These are phyloP conservation scores for Sebastiscus tertius DNA, from an alignment of 2,797 vertebrate genomes.

Conservation along the genomic window DNA sequence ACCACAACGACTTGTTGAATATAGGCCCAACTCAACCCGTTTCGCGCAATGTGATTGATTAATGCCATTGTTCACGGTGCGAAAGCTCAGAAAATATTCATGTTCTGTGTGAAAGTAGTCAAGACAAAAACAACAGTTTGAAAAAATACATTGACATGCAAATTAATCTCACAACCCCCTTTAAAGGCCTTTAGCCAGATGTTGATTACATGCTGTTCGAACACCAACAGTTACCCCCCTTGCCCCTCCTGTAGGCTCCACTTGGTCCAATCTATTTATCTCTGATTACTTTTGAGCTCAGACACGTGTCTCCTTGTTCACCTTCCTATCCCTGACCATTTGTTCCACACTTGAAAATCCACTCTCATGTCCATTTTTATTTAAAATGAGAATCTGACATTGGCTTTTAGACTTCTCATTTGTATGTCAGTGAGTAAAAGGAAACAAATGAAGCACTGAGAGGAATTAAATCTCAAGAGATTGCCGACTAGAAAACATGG, in stretches of 20 bases:
- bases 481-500: background rate
- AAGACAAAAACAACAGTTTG: too few relatives aligned
- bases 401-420: background rate
- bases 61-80: too few relatives aligned
- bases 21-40: too few relatives aligned
- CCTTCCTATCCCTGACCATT: background rate
- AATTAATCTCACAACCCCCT: too few relatives aligned
- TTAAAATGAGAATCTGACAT: background rate
- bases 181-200: background rate
- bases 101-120: too few relatives aligned
- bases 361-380: background rate
- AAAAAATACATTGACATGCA: too few relatives aligned
- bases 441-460: background rate
- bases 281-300: background rate
- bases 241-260: background rate
- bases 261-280: background rate
- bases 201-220: conserved; percentile 2
- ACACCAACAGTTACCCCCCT: background rate
- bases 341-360: background rate
- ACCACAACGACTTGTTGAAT: too few relatives aligned
- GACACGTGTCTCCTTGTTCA: background rate
- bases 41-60: too few relatives aligned
- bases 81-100: too few relatives aligned
- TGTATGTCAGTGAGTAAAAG: background rate
- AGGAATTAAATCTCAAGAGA: conserved; percentile 9